A percentile compares a stretch with the other conserved stretches of the same genome.
Evolutionary conservation across 2,113 vertebrate genomes (phyloP).

Genomic region (Urocynchramus pylzowi): DNA sequence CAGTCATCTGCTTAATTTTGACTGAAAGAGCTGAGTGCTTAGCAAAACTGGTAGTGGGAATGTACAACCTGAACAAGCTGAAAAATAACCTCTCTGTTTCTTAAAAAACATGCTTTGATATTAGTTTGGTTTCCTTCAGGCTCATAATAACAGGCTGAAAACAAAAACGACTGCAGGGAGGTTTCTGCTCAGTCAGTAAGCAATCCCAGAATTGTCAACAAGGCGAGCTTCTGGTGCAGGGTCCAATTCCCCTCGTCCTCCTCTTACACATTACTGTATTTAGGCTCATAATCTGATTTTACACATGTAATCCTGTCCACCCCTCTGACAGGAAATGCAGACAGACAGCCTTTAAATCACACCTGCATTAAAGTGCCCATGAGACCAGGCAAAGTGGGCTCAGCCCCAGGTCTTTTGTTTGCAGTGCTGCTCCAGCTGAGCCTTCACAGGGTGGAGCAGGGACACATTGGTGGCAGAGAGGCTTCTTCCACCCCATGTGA

Average conservation of each 20-base stretch:
- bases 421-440: neutral
- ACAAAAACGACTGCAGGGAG: neutral
- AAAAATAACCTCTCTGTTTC: neutral
- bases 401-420: neutral
- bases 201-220: neutral
- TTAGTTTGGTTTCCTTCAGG: neutral
- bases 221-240: neutral
- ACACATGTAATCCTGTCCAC: neutral
- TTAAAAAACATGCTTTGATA: neutral
- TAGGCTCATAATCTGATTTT: neutral
- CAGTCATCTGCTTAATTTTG: neutral
- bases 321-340: neutral
- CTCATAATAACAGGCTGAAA: neutral
- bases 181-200: neutral
- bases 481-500: neutral
- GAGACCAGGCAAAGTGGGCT: neutral
- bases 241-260: neutral
- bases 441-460: fast-evolving
- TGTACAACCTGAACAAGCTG: neutral
- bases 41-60: neutral
- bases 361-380: neutral
- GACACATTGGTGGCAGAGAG: fast-evolving
- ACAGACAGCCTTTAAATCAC: neutral
- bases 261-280: neutral
- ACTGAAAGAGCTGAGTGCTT: neutral